Evolutionary conservation across 2,113 vertebrate species (phyloP).

Genomic region (Coreoperca whiteheadi): DNA sequence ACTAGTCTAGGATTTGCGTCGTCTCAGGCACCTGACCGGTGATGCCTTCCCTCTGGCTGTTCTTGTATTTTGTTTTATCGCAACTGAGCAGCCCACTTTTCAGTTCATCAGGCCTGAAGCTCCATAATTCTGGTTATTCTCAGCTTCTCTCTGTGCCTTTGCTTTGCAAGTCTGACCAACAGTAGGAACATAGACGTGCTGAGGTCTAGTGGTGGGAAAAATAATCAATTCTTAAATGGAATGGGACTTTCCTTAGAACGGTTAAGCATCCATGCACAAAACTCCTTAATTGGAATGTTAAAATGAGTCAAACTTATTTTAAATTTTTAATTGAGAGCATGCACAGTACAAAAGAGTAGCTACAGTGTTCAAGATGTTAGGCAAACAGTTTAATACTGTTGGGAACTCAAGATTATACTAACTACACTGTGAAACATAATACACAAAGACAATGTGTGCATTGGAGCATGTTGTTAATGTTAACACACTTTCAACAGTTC

Average conservation of each 20-base stretch:
- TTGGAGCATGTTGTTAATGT: not conserved
- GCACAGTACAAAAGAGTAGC: not conserved
- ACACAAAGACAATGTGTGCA: not conserved
- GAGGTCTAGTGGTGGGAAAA: slow-evolving; percentile 4
- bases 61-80: slow-evolving; percentile 63
- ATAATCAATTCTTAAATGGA: not conserved
- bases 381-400: not conserved
- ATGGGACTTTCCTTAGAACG: not conserved
- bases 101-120: slow-evolving; percentile 45
- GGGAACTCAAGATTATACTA: not conserved
- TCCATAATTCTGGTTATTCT: slow-evolving; percentile 33
- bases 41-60: slow-evolving; percentile 55
- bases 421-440: not conserved
- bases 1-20: slow-evolving; percentile 17
- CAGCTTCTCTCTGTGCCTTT: slow-evolving; percentile 20
- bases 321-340: not conserved
- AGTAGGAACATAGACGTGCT: not conserved
- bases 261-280: not conserved
- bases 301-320: not conserved
- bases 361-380: not conserved
- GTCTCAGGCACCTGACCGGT: slow-evolving; percentile 60
- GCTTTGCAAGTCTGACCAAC: not conserved
- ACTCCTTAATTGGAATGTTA: not conserved
- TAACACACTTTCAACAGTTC: not conserved
- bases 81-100: slow-evolving; percentile 34